Percentiles rank a stretch among this genome's conserved stretches.
These are phyloP conservation scores for Epirrhoe alternata DNA, from an alignment of 2,888 invertebrate genomes.

Conservation along the genomic window DNA sequence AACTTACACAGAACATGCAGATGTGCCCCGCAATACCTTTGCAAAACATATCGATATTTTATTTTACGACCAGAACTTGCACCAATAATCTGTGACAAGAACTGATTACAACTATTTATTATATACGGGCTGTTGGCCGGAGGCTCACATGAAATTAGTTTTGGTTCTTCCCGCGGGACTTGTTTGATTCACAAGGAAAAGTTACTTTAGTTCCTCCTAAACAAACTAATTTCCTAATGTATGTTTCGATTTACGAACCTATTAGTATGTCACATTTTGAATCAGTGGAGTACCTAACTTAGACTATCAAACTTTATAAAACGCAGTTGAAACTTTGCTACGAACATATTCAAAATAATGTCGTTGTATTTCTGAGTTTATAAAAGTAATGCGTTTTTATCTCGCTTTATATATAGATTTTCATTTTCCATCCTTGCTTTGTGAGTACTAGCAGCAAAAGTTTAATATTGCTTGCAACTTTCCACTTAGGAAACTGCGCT, in stretches of 20 bases:
- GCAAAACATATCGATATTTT: conserved; percentile 29
- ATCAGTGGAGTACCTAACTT: background rate
- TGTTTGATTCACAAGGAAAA: conserved; percentile 34
- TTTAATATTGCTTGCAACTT: conserved; percentile 20
- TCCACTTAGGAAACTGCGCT: conserved; percentile 19
- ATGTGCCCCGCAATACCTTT: conserved; percentile 41
- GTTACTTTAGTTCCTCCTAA: conserved; percentile 24
- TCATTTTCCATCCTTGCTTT: conserved; percentile 17
- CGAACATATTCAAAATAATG: background rate
- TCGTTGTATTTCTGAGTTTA: background rate
- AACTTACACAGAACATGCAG: conserved; percentile 63
- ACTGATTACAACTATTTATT: conserved; percentile 38
- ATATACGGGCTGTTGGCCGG: conserved; percentile 30
- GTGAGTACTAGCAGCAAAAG: conserved; percentile 16
- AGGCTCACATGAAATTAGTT: conserved; percentile 35
- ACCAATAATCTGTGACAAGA: conserved; percentile 33
- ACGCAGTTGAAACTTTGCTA: background rate
- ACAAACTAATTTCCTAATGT: conserved; percentile 30
- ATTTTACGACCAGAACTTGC: conserved; percentile 29
- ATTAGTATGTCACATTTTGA: conserved; percentile 13
- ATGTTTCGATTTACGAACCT: conserved; percentile 18
- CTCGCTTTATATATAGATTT: conserved; percentile 7
- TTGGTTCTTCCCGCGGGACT: conserved; percentile 31
- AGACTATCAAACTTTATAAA: background rate
- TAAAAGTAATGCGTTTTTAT: conserved; percentile 5